phyloP scores from a whole-genome alignment of 2,888 invertebrate genomes.

The Cantharis flavilabris region DNA sequence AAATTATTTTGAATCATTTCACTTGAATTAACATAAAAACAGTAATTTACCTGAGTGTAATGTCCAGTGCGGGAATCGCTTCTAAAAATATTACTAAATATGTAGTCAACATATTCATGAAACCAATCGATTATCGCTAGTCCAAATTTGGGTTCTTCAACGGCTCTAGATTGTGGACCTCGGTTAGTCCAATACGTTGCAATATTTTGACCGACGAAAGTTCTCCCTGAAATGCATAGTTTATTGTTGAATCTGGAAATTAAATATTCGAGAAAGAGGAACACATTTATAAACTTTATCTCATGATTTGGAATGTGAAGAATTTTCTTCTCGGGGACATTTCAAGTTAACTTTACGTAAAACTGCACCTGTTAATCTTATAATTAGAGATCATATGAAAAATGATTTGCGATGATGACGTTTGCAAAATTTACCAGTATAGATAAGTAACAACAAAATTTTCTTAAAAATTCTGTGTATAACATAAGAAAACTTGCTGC shows the following conservation, averaged over 20 bases:
- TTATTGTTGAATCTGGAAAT: background rate
- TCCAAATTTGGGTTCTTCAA: slow-evolving; percentile 72
- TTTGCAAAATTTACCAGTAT: too few relatives aligned
- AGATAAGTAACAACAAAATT: too few relatives aligned
- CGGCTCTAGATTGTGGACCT: slow-evolving; percentile 61
- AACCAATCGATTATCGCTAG: slow-evolving; percentile 79
- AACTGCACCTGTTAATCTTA: too few relatives aligned
- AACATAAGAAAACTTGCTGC: too few relatives aligned
- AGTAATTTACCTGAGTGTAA: slow-evolving; percentile 73
- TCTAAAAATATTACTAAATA: slow-evolving; percentile 58
- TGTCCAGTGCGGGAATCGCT: slow-evolving; percentile 76
- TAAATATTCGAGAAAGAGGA: background rate
- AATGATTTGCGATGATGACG: too few relatives aligned
- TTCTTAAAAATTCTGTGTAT: too few relatives aligned
- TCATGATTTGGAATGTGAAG: too few relatives aligned
- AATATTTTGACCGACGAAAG: slow-evolving; percentile 85
- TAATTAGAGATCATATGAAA: too few relatives aligned
- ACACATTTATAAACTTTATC: too few relatives aligned
- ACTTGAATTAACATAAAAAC: background rate
- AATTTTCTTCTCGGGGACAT: too few relatives aligned
- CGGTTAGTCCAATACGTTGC: slow-evolving; percentile 82
- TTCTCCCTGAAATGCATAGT: slow-evolving; percentile 61
- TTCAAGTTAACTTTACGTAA: too few relatives aligned
- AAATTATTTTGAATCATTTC: background rate
- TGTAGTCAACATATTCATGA: slow-evolving; percentile 70